phyloP scores from a whole-genome alignment of 2,113 vertebrate genomes.

The Brachyhypopomus gauderio region DNA sequence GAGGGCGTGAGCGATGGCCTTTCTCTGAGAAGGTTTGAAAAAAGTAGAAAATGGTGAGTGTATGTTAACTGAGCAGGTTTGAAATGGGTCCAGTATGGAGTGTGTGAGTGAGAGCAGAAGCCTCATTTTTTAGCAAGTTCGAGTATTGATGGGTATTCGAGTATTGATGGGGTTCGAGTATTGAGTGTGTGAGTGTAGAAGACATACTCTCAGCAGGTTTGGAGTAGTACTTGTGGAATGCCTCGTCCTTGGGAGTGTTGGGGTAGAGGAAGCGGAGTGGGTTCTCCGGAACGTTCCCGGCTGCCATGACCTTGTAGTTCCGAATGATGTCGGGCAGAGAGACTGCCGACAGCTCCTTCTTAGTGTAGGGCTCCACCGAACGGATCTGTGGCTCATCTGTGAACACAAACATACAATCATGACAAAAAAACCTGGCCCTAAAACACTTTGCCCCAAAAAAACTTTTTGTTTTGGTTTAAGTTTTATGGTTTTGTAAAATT shows the following conservation, averaged over 20 bases:
- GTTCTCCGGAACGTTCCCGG: constrained; percentile 93
- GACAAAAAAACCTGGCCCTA: background rate
- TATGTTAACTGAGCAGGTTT: too few relatives aligned
- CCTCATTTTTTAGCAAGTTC: too few relatives aligned
- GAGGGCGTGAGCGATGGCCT: too few relatives aligned
- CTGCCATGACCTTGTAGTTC: constrained; percentile 96
- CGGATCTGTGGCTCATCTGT: constrained; percentile 82
- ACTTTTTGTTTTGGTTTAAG: too few relatives aligned
- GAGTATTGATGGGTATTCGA: background rate
- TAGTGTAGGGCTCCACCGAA: constrained; percentile 94
- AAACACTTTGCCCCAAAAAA: background rate
- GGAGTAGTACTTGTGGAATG: constrained; percentile 96
- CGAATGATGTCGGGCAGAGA: constrained; percentile 94
- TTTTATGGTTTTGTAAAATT: too few relatives aligned
- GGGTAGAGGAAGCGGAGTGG: constrained; percentile 92
- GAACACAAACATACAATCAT: constrained; percentile 13
- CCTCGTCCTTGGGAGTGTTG: constrained; percentile 85
- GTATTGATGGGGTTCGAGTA: too few relatives aligned
- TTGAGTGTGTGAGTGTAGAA: too few relatives aligned
- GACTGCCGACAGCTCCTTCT: constrained; percentile 90
- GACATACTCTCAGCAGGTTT: constrained; percentile 87
- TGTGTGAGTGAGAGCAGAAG: too few relatives aligned
- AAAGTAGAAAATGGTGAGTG: too few relatives aligned
- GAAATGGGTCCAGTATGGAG: too few relatives aligned
- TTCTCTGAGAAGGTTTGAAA: too few relatives aligned